Conservation (phyloP, 2,113 vertebrate species). For the Noctilio leporinus region DNA sequence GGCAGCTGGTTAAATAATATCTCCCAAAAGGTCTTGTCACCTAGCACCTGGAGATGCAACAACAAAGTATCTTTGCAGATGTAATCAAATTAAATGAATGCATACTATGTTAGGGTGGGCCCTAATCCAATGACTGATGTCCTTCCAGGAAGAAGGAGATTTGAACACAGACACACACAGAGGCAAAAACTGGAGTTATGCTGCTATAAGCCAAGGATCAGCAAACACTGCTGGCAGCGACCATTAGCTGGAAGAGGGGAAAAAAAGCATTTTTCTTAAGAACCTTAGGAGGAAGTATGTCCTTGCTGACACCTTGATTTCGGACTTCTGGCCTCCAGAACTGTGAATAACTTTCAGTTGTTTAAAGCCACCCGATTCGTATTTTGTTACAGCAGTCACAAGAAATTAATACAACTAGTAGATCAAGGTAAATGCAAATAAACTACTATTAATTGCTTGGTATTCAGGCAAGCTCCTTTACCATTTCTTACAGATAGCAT, state of each 20-base stretch:
- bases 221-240: not conserved
- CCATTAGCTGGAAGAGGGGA: not conserved
- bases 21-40: not conserved
- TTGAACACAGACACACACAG: not conserved
- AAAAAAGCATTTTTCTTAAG: not conserved
- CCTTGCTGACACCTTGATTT: not conserved
- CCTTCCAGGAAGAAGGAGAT: not conserved
- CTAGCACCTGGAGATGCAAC: not conserved
- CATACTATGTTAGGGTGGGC: not conserved
- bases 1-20: not conserved
- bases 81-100: not conserved
- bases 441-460: not conserved
- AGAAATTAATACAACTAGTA: not conserved
- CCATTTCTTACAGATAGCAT: conserved; percentile 15
- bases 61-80: not conserved
- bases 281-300: not conserved
- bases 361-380: not conserved
- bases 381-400: not conserved
- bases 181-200: not conserved
- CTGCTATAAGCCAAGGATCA: not conserved
- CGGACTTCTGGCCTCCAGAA: not conserved
- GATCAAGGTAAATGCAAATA: not conserved
- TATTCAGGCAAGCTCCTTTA: not conserved
- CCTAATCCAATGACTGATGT: not conserved
- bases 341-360: not conserved